Conservation (phyloP, 2,888 invertebrate species). For the Ceratothoa steindachneri region DNA sequence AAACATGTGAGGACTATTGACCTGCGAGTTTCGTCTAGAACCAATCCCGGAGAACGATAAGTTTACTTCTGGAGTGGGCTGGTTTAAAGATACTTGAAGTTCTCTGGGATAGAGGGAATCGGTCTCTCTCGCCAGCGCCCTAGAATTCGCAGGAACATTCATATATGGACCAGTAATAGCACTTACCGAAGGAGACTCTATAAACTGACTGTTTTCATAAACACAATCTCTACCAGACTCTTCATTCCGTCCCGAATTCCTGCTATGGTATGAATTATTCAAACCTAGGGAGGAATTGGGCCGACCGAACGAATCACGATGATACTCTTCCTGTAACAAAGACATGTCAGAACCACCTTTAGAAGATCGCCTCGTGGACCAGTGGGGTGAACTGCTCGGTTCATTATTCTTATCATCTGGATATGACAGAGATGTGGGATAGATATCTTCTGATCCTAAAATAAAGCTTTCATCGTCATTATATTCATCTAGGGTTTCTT, state of each 20-base stretch:
- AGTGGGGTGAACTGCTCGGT: not conserved
- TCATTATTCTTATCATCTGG: constrained; percentile 24
- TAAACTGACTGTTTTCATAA: not conserved
- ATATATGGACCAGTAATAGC: not conserved
- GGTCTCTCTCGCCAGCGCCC: not conserved
- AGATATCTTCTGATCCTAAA: constrained; percentile 42
- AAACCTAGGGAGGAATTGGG: constrained; percentile 31
- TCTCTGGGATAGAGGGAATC: not conserved
- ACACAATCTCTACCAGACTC: not conserved
- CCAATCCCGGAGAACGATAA: not conserved
- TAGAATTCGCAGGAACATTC: constrained; percentile 29
- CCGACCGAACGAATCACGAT: constrained; percentile 28
- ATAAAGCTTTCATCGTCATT: constrained; percentile 39
- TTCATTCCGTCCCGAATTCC: not conserved
- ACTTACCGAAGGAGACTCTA: not conserved
- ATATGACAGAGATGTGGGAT: constrained; percentile 42
- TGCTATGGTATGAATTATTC: constrained; percentile 28
- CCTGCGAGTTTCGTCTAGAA: not conserved
- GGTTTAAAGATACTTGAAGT: not conserved
- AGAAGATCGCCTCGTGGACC: not conserved
- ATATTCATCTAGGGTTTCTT: constrained; percentile 29
- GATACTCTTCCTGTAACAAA: constrained; percentile 35
- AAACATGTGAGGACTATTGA: not conserved
- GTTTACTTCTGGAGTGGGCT: not conserved
- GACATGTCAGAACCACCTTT: constrained; percentile 12